Evolutionary conservation across 2,113 vertebrate genomes (phyloP), one percentile per base, ranked within the genome.

Genomic region (Alexandromys fortis): DNA sequence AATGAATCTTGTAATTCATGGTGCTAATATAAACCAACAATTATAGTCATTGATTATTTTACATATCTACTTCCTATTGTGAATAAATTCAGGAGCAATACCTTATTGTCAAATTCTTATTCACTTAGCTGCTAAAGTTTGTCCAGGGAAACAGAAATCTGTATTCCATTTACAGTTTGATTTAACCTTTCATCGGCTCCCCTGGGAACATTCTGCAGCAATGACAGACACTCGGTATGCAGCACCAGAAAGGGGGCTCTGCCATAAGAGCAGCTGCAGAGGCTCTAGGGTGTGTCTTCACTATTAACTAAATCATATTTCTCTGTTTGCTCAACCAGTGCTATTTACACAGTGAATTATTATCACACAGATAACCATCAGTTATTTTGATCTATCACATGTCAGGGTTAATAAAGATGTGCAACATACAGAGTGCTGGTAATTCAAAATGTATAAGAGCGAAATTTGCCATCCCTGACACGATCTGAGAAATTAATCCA

Each of bases 61-160:
- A 65, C 52, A 35, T 73, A 93, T 76, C 87, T 67, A 92, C 30
- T 85, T 75, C 47, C 26, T 52, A 5, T 93, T 93, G 75, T 75
- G 52, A 95, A 87, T 95, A 96, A 92, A 91, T 68, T 12, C 30
- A 70, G 52, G 19, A 91, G 14, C 16, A 33, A 52, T 86, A 49
- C 52, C 38, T 94, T 81, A 61, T 47, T 45, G 85, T 68, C 82
- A 81, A 86, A 83, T 91, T 89, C 42, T 52, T 94, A 86, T 82
- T 96, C 38, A 76, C 4, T 90, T 93, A 94, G 87, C 65, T 97
- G 58, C 24, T 92, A 61, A 95, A 58, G 58, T 86, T 96, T 96
- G 88, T 79, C 83, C 72, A 47, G 94, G 42, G 26, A 91, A 95
- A 96, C 45, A 73, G 72, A 96, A 91, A 81, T 61, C 81, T 22